These are phyloP conservation scores for Corythornis leucogaster DNA, from an alignment of 2,797 vertebrate genomes.

Conservation along the genomic window DNA sequence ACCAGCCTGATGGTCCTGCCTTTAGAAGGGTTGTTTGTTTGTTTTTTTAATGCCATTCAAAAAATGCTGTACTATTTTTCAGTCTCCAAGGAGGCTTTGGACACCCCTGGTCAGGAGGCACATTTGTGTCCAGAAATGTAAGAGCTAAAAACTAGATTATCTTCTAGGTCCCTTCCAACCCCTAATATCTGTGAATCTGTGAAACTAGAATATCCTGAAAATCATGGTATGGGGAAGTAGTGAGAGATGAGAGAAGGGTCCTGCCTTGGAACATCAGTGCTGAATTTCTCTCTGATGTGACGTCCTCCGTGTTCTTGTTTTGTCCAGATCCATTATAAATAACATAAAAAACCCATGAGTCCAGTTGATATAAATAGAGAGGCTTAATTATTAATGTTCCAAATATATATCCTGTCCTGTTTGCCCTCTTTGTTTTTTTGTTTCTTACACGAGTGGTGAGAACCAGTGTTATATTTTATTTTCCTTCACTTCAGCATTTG, in stretches of 20 bases:
- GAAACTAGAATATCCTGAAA: not conserved
- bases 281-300: not conserved
- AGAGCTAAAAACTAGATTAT: not conserved
- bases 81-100: not conserved
- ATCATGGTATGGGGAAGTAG: not conserved
- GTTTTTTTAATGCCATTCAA: not conserved
- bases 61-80: not conserved
- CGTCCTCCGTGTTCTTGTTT: not conserved
- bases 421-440: not conserved
- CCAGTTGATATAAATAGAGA: not conserved
- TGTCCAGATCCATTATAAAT: not conserved
- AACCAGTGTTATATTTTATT: constrained; percentile 2
- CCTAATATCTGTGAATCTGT: too few relatives aligned
- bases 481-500: constrained; percentile 49
- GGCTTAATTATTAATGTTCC: not conserved
- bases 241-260: not conserved
- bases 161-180: too few relatives aligned
- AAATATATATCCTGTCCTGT: not conserved
- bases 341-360: not conserved
- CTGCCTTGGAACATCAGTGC: not conserved
- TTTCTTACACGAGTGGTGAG: not conserved
- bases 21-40: not conserved
- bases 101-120: not conserved
- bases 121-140: not conserved
- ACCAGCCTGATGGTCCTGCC: not conserved